Conservation (phyloP, 2,888 invertebrate species). For the Drosophila kanekoi region DNA sequence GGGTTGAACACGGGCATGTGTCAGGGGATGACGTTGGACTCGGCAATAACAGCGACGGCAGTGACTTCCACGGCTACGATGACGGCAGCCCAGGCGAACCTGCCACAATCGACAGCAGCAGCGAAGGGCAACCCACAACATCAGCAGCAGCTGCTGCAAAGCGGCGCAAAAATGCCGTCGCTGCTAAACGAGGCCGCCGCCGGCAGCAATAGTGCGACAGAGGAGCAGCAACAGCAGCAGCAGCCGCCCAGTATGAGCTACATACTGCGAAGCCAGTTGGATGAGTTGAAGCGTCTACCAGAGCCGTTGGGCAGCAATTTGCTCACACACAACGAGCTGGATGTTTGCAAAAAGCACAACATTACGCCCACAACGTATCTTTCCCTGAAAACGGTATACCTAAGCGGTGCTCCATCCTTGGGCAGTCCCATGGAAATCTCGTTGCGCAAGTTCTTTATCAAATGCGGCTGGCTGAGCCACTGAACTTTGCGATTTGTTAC, state of each 20-base stretch:
- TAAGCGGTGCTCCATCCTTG: conserved; percentile 85
- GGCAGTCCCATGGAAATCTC: conserved; percentile 82
- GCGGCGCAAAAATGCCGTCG: conserved; percentile 45
- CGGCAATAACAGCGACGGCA: conserved; percentile 71
- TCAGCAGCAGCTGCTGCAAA: conserved; percentile 70
- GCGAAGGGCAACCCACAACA: conserved; percentile 72
- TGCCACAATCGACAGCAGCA: conserved; percentile 65
- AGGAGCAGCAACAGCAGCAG: conserved; percentile 52
- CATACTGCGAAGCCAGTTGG: conserved; percentile 86
- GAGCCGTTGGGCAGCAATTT: conserved; percentile 86
- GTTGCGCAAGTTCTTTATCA: conserved; percentile 86
- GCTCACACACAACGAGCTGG: conserved; percentile 89
- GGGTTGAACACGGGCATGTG: conserved; percentile 78
- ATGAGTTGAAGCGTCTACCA: conserved; percentile 80
- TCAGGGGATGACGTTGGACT: conserved; percentile 68
- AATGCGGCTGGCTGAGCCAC: conserved; percentile 85
- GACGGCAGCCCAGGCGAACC: conserved; percentile 72
- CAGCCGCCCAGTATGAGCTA: conserved; percentile 85
- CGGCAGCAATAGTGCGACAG: conserved; percentile 41
- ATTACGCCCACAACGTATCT: conserved; percentile 95
- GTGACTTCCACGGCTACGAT: conserved; percentile 77
- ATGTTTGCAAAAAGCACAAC: conserved; percentile 91
- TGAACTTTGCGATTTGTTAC: conserved; percentile 46
- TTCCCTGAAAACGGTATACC: conserved; percentile 93
- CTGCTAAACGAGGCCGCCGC: conserved; percentile 68